A percentile compares a stretch with the other conserved stretches of the same genome.
phyloP scores from a whole-genome alignment of 2,797 vertebrate genomes.

The Lacerta viridis region DNA sequence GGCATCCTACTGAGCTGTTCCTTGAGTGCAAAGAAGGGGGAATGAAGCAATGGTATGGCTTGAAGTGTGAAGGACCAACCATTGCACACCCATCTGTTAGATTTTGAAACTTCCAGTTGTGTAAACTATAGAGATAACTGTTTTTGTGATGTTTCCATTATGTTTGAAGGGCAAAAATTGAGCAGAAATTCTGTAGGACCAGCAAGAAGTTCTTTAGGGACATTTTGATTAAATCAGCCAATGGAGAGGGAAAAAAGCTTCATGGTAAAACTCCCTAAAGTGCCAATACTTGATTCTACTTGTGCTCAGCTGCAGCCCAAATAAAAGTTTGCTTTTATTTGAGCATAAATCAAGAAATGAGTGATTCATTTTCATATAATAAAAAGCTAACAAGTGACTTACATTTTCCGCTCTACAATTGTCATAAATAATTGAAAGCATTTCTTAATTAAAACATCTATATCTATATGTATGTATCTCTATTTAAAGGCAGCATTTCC shows the following conservation, averaged over 20 bases:
- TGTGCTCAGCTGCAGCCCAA: not conserved
- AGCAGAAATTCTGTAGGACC: conserved; percentile 61
- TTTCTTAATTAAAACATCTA: conserved; percentile 30
- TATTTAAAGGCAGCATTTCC: conserved; percentile 1
- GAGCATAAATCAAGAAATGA: not conserved
- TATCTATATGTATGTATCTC: not conserved
- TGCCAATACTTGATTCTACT: conserved; percentile 23
- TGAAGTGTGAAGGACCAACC: too few species aligned
- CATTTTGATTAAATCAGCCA: conserved; percentile 61
- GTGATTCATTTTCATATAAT: conserved; percentile 21
- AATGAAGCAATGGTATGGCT: too few species aligned
- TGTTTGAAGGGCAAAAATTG: conserved; percentile 62
- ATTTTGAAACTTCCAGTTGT: conserved; percentile 30
- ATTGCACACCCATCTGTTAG: too few species aligned
- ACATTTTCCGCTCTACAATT: conserved; percentile 16
- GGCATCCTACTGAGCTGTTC: too few species aligned
- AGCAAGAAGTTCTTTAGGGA: conserved; percentile 56
- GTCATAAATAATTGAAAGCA: not conserved
- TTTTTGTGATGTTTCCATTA: accelerated
- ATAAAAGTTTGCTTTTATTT: conserved; percentile 40
- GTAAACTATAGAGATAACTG: conserved; percentile 45
- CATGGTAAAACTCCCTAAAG: conserved; percentile 15
- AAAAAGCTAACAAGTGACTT: not conserved
- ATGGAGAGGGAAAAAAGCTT: conserved; percentile 43
- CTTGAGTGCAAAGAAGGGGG: too few species aligned